A percentile compares a stretch with the other conserved stretches of the same genome.
These are phyloP conservation scores for Mionectes olivaceus DNA, from an alignment of 2,797 vertebrate species.

Conservation along the genomic window DNA sequence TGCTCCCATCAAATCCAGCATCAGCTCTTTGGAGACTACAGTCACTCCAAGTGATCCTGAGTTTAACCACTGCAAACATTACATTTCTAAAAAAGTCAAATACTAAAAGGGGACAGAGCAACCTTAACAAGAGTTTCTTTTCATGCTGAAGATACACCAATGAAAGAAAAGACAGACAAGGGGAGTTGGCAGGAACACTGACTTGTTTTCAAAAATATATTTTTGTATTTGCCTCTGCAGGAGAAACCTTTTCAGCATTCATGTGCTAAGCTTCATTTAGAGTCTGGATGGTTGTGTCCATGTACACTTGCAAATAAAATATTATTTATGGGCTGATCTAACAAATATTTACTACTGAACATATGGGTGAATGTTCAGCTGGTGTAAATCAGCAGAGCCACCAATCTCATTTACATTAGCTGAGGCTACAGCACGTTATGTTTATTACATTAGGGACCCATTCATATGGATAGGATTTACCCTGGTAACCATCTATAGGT, in stretches of 20 bases:
- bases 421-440: conserved; percentile 31
- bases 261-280: conserved; percentile 48
- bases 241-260: conserved; percentile 56
- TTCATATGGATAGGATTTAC: conserved; percentile 28
- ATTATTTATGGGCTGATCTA: conserved; percentile 57
- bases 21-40: not conserved
- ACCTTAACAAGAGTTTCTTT: not conserved
- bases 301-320: conserved; percentile 60
- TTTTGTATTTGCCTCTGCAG: conserved; percentile 25
- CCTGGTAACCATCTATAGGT: not conserved
- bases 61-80: not conserved
- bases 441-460: conserved; percentile 36
- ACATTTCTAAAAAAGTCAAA: not conserved
- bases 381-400: conserved; percentile 65
- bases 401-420: conserved; percentile 59
- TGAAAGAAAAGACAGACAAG: not conserved
- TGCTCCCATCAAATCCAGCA: not conserved
- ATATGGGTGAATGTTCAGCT: conserved; percentile 56
- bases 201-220: not conserved
- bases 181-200: not conserved
- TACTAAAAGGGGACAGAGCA: not conserved
- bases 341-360: conserved; percentile 64
- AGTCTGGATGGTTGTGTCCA: conserved; percentile 24
- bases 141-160: not conserved
- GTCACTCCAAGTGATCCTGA: not conserved